These are phyloP conservation scores for Goniozus legneri DNA, from an alignment of 1,140 invertebrate species.

Conservation along the genomic window DNA sequence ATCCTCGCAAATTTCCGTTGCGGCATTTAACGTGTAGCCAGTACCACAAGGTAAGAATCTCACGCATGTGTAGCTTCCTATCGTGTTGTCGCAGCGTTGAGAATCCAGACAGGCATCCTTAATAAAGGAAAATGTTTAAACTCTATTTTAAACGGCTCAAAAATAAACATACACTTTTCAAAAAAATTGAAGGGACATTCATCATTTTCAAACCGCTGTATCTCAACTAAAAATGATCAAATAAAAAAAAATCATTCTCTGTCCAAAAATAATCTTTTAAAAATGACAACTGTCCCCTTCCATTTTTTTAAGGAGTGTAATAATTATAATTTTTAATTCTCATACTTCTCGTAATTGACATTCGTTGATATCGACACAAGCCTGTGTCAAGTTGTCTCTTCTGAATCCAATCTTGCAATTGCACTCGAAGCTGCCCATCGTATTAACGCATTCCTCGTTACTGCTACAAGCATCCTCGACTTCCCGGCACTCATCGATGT, in stretches of 20 bases:
- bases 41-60: conserved; percentile 87
- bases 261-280: too few species aligned
- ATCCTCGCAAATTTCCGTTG: conserved; percentile 85
- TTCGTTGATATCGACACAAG: conserved; percentile 66
- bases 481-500: conserved; percentile 67
- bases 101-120: conserved; percentile 59
- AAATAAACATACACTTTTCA: too few species aligned
- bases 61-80: conserved; percentile 83
- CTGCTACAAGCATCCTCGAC: conserved; percentile 52
- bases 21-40: conserved; percentile 90
- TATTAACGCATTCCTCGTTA: conserved; percentile 56
- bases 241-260: too few species aligned
- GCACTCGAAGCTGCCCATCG: conserved; percentile 55
- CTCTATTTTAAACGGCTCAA: too few species aligned
- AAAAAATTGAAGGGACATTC: too few species aligned
- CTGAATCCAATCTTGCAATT: conserved; percentile 55
- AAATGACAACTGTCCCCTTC: too few species aligned
- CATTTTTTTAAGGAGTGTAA: too few species aligned
- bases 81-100: conserved; percentile 86
- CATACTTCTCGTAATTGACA: conserved; percentile 54
- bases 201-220: too few species aligned
- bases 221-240: too few species aligned
- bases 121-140: too few species aligned
- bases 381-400: conserved; percentile 53
- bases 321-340: too few species aligned